Evolutionary conservation across 1,140 invertebrate genomes (phyloP).

Genomic region (Pygmarrhopalites habei): DNA sequence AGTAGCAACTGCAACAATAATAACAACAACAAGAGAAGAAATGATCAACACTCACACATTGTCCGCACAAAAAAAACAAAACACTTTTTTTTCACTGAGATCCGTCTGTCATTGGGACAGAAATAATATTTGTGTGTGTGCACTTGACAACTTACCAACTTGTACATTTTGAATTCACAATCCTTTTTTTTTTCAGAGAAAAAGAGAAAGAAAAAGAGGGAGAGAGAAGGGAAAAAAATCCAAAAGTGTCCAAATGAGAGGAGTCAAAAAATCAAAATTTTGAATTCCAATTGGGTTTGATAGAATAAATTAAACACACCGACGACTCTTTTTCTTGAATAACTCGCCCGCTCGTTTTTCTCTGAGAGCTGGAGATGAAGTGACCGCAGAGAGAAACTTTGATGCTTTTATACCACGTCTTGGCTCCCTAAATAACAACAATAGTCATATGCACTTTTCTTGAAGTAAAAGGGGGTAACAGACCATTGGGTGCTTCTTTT

Average conservation of each 20-base stretch:
- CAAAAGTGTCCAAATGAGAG: not conserved
- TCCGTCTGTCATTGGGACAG: not conserved
- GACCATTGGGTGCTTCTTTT: no score
- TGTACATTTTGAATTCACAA: conserved; percentile 3
- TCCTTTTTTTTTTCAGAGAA: not conserved
- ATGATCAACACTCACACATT: not conserved
- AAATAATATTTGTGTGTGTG: not conserved
- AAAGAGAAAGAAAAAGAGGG: not conserved
- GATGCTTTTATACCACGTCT: conserved; percentile 5
- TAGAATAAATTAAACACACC: not conserved
- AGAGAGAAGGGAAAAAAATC: not conserved
- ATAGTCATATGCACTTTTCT: no score
- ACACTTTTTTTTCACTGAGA: not conserved
- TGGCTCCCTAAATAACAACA: conserved; percentile 1
- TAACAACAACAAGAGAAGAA: not conserved
- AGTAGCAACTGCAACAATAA: conserved; percentile 8
- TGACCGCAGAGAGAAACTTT: conserved; percentile 3
- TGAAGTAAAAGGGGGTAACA: no score
- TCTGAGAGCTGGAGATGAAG: not conserved
- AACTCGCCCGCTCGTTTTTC: not conserved
- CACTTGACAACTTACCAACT: conserved; percentile 2
- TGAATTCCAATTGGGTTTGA: not conserved
- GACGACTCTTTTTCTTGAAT: not conserved
- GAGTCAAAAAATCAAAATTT: not conserved
- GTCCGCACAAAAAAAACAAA: not conserved